Evolutionary conservation across 1,140 invertebrate genomes (phyloP), one percentile per base, ranked within the genome.

Genomic region (Aphidius ervi): DNA sequence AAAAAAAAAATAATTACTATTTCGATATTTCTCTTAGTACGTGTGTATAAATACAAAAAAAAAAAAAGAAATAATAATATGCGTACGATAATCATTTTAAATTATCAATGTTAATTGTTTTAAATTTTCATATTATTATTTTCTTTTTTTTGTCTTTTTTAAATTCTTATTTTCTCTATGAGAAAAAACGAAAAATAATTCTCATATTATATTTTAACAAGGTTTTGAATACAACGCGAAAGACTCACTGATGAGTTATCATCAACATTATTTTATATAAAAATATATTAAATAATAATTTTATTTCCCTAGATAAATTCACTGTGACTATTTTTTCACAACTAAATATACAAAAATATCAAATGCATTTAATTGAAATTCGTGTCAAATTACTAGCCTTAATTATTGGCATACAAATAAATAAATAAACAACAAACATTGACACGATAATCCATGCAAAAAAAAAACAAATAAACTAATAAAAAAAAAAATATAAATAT

Each of bases 21-120:
- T 58, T 20, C 58, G 55, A 64, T 64, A 61, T 61, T 58, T 45
- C 58, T 58, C 23, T 31, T 1, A 31, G 23, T 31, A 31, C 23
- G 23, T 31, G 23, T 31, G 23, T 31, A 31, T 2, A 46, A 53
- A 46, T 39, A 56, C 46, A 52, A 7, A 16, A 47, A 59, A 40
- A 41, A 53, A n/a, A 49, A 43, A 43, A 20, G n/a, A 46, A 56
- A 53, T 52, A 6, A 53, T 52, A 6, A 9, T 10, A 5, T 37
- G 39, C 60, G 31, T 58, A 57, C 54, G 42, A 56, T 46, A 45
- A 40, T 61, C 7, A 43, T 64, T 60, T 48, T 47, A 43, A 56
- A 56, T 56, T 50, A 50, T 63, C 54, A 47, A 60, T 40, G 46
- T 58, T 58, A 53, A 46, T 56, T 62, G 47, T 63, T 59, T 54